Percentiles rank a stretch among this genome's conserved stretches.
Conservation (phyloP, 2,888 invertebrate species). For the Hedychridium roseum region DNA sequence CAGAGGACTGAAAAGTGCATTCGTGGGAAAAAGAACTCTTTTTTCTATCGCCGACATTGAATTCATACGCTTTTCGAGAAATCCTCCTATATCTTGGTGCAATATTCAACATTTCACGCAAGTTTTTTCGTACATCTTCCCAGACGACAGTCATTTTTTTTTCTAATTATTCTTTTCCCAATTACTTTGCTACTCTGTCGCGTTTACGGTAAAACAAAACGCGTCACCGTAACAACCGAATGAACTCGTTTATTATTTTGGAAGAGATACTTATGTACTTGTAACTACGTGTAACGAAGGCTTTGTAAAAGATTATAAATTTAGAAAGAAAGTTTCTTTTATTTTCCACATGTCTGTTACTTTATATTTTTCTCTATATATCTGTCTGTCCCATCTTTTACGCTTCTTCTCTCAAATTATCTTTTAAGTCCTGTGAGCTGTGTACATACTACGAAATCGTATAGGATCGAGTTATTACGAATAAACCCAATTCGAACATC, state of each 20-base stretch:
- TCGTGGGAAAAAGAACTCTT: no score
- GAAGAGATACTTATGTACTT: conserved; percentile 23
- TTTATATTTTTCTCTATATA: no score
- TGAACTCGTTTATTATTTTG: neutral
- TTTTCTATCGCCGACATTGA: conserved; percentile 24
- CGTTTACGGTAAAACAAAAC: conserved; percentile 4
- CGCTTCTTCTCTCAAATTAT: no score
- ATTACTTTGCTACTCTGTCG: neutral
- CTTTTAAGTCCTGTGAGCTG: no score
- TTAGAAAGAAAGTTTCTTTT: conserved; percentile 24
- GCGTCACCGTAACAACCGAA: no score
- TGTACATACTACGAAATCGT: no score
- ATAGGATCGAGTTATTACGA: no score
- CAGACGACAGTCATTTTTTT: neutral
- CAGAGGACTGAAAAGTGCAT: conserved; percentile 25
- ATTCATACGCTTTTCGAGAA: neutral
- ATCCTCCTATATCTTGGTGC: neutral
- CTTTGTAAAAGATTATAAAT: conserved; percentile 31
- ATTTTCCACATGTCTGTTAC: conserved; percentile 25
- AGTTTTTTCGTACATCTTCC: no score
- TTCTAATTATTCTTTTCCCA: neutral
- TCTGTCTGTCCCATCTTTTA: no score
- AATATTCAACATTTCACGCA: neutral
- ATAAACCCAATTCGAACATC: no score
- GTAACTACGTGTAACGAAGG: conserved; percentile 30